These are phyloP conservation scores for Diabrotica balteata DNA, from an alignment of 2,888 invertebrate genomes.

Conservation along the genomic window DNA sequence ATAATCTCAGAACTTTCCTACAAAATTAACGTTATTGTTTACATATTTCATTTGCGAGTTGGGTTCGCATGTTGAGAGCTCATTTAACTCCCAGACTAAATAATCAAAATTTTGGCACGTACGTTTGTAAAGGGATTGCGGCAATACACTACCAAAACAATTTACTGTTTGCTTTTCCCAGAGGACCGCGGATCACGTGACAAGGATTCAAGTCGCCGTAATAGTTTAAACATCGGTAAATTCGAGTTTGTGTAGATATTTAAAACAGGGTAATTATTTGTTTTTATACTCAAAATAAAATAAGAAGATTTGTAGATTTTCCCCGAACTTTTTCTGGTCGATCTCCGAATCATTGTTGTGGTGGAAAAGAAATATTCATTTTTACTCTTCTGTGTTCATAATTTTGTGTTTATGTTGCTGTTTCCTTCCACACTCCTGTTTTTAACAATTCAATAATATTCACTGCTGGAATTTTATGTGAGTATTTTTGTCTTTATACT, in stretches of 20 bases:
- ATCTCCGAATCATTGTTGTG: no score
- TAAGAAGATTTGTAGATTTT: no score
- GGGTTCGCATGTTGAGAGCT: slow-evolving; percentile 8
- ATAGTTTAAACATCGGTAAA: no score
- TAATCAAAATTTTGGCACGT: slow-evolving; percentile 38
- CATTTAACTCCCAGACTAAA: slow-evolving; percentile 23
- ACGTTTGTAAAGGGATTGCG: slow-evolving; percentile 36
- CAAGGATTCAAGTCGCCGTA: slow-evolving; percentile 8
- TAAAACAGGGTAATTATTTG: no score
- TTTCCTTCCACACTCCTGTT: background rate
- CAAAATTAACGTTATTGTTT: background rate
- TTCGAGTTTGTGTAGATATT: no score
- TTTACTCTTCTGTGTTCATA: no score
- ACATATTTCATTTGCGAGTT: slow-evolving; percentile 8
- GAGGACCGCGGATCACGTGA: slow-evolving; percentile 38
- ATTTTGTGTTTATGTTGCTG: no score
- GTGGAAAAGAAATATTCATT: no score
- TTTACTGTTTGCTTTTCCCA: slow-evolving; percentile 43
- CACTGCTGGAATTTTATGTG: background rate
- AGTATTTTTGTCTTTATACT: no score
- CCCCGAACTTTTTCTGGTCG: no score
- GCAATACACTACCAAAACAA: slow-evolving; percentile 36
- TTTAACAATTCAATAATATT: background rate
- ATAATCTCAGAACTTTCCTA: background rate
- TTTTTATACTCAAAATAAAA: no score